These are phyloP conservation scores for Stenotaenia linearis DNA, from an alignment of 2,888 invertebrate genomes.

Conservation along the genomic window DNA sequence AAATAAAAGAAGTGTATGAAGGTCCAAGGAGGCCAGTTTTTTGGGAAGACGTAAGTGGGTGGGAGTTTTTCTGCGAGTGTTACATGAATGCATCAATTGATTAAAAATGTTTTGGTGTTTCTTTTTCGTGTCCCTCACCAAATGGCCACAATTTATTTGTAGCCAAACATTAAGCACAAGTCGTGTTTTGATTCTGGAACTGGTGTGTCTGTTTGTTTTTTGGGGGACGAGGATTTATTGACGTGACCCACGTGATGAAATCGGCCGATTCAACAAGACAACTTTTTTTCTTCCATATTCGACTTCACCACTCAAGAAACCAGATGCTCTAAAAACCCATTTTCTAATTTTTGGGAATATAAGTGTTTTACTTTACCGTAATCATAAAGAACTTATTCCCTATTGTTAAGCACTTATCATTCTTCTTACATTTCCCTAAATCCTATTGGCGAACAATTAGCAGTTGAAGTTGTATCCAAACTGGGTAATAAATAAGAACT, in stretches of 20 bases:
- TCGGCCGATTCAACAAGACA: not conserved
- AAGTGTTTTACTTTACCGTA: too few species aligned
- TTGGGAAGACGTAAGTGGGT: too few species aligned
- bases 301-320: not conserved
- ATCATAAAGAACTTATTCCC: too few species aligned
- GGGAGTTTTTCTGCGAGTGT: not conserved
- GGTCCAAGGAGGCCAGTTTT: not conserved
- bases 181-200: not conserved
- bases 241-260: not conserved
- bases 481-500: not conserved
- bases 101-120: not conserved
- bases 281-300: not conserved
- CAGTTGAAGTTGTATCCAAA: slow-evolving; percentile 1
- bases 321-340: not conserved
- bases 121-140: not conserved
- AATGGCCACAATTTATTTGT: slow-evolving; percentile 1
- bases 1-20: not conserved
- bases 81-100: not conserved
- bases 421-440: not conserved
- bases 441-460: not conserved
- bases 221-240: not conserved
- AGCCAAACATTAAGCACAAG: not conserved
- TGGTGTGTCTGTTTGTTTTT: not conserved
- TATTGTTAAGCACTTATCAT: too few species aligned
- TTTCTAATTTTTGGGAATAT: too few species aligned